Conservation (phyloP, 2,113 vertebrate genomes). For the Sporophila hypoxantha region DNA sequence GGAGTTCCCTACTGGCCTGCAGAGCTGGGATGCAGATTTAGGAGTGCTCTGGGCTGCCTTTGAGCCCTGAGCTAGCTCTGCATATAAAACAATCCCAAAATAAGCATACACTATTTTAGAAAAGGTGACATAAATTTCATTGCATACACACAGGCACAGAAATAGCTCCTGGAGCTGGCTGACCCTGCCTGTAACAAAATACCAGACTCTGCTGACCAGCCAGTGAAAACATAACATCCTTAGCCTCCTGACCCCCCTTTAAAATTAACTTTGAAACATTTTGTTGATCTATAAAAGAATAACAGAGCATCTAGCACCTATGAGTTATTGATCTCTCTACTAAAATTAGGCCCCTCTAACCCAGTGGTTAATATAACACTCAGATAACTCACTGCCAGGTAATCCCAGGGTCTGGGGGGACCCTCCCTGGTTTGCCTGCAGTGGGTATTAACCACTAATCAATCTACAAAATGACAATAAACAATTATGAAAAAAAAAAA, state of each 20-base stretch:
- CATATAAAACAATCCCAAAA: not conserved
- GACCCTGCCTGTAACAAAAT: not conserved
- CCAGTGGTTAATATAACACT: not conserved
- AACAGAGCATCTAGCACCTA: not conserved
- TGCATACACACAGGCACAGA: not conserved
- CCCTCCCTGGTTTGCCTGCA: not conserved
- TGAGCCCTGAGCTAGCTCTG: not conserved
- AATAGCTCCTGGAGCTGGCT: not conserved
- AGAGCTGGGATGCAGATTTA: not conserved
- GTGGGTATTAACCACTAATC: not conserved
- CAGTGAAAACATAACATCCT: slow-evolving; percentile 28
- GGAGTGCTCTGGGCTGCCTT: not conserved
- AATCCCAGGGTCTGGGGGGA: not conserved
- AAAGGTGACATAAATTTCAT: not conserved
- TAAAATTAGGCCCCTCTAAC: slow-evolving; percentile 4
- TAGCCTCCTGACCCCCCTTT: not conserved
- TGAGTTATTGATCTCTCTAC: not conserved
- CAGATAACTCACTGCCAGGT: not conserved
- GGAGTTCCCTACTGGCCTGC: not conserved
- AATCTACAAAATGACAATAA: slow-evolving; percentile 15
- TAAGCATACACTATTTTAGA: not conserved
- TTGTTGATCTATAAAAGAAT: slow-evolving; percentile 5
- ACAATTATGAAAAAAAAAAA: not conserved
- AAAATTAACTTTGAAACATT: slow-evolving; percentile 23
- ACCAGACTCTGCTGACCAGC: not conserved